Base-by-base conservation (phyloP, 2,113 vertebrate genomes). In the Corythaixoides concolor region DNA sequence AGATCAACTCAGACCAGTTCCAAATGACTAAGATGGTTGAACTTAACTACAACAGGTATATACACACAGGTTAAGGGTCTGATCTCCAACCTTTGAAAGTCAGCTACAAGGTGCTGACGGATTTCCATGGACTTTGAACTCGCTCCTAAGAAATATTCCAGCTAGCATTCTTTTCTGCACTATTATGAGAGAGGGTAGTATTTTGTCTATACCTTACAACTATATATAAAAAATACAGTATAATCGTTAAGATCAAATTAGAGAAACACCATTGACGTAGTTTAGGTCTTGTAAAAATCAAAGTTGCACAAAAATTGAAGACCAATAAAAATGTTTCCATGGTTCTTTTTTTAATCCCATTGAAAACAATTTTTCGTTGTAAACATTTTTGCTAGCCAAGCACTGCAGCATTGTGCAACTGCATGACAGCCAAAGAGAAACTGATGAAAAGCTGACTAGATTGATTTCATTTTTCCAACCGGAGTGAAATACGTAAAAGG, bases 401-500 rank as follows among this genome's bases (percentile, higher is more conserved):
- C 94, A 96, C 93, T 97, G 95, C 89, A 96, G 93, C 88, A 92
- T 97, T 97, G 97, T 97, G 91, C 94, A 96, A 96, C 86, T 96
- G 96, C 94, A 90, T 93, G 94, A 96, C 96, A 97, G 95, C 97
- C 94, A 97, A 97, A 96, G 82, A 95, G 96, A 96, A 97, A 97
- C 95, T 95, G 95, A 91, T 97, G 95, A 97, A 96, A 96, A 97
- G 96, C 95, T 96, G 97, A 96, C 94, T 92, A 95, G 94, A 95
- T 96, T 97, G 92, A 96, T 97, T 97, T 97, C 91, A 97, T 97
- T 96, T 97, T 96, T 96, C 95, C 96, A 96, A 95, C 91, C 74
- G 0, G 52, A 95, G 89, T 94, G 88, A 95, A 97, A 95, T 96
- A 96, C 89, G 81, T 96, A 97, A 97, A 95, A 97, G 92, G 94